Conservation (phyloP, 2,797 vertebrate species). For the Emys orbicularis region DNA sequence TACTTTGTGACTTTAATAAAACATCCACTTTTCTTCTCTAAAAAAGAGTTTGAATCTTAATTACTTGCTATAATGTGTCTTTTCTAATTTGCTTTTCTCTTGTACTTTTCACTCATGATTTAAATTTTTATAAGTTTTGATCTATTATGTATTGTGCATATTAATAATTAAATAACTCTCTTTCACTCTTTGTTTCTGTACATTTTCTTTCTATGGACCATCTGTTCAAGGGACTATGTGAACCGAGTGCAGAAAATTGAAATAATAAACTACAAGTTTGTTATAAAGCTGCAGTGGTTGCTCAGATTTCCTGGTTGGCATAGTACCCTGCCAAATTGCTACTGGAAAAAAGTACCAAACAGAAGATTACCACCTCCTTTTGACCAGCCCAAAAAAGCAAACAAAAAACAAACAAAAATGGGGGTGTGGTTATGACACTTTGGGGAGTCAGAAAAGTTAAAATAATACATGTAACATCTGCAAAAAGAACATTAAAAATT, state of each 20-base stretch:
- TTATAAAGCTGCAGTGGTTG: neutral
- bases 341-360: neutral
- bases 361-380: neutral
- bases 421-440: neutral
- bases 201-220: neutral
- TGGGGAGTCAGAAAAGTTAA: neutral
- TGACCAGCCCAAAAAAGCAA: neutral
- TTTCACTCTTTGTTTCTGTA: neutral
- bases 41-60: neutral
- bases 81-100: neutral
- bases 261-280: neutral
- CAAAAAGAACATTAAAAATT: constrained; percentile 49
- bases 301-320: neutral
- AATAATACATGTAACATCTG: neutral
- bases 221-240: neutral
- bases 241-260: neutral
- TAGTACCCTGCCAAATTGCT: neutral
- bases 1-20: neutral
- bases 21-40: neutral
- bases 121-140: neutral
- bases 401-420: neutral
- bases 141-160: neutral
- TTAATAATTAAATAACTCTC: neutral
- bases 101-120: neutral
- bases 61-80: neutral